Evolutionary conservation across 2,797 vertebrate species (phyloP), one percentile per base, ranked within the genome.

Genomic region (Vespertilio murinus): DNA sequence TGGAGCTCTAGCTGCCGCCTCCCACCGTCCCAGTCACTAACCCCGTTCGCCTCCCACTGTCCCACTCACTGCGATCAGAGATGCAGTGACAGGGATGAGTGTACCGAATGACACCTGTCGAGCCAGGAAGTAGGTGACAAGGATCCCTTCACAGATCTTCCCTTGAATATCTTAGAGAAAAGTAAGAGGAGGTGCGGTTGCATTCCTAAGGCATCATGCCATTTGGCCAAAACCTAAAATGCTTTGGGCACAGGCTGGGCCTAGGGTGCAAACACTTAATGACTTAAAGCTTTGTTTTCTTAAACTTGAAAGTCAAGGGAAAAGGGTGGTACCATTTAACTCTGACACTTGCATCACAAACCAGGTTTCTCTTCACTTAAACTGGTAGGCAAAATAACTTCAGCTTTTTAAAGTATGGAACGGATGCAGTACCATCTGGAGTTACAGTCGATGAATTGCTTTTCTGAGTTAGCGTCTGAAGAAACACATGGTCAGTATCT

Each of bases 341-440:
- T 85, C 92, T 47, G 47, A 45, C 67, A 67, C 13, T 96, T 92
- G 83, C 23, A 83, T 92, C 64, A 73, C 90, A 94, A 93, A 73
- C 30, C n/a, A 4, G 80, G 28, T 90, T 96, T 91, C 75, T 82
- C 73, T 91, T 64, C 28, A 80, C 23, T 96, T 79, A 45, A 35
- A 85, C 38, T 75, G 74, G 81, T 69, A 91, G 89, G 78, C 65
- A 91, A 38, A 88, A 77, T 78, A 74, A 71, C 59, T 96, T 97
- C 95, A 85, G 71, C 86, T 92, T 97, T 96, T 83, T 86, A 71
- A 5, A 0, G 52, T 89, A 67, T 47, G n/a, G 77, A 78, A 89
- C 69, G 79, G 67, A 74, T 78, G 89, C 84, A 82, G 84, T 22
- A 14, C 64, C 54, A 30, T 79, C 71, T 93, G 88, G 88, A 94